These are phyloP conservation scores for Caenorhabditis sp. DNA, from an alignment of 2,888 invertebrate genomes.

Conservation along the genomic window DNA sequence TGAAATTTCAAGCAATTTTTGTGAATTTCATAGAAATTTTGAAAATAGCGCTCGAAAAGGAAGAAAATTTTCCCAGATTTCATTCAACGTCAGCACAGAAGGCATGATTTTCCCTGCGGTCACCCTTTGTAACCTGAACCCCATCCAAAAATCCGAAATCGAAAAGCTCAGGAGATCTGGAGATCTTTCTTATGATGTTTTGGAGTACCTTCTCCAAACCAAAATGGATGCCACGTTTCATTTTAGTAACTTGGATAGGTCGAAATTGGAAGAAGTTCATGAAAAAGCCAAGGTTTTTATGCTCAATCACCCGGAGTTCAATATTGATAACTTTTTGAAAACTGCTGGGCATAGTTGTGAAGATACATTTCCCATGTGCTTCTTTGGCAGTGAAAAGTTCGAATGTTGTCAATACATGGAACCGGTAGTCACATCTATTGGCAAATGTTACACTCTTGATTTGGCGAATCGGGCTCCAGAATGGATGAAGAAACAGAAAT, in stretches of 20 bases:
- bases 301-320: constrained; percentile 31
- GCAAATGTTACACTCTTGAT: constrained; percentile 56
- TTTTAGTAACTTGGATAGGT: constrained; percentile 22
- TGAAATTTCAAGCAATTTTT: no score
- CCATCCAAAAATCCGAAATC: constrained; percentile 49
- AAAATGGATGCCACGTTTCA: constrained; percentile 37
- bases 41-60: no score
- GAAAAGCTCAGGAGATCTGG: constrained; percentile 37
- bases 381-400: constrained; percentile 48
- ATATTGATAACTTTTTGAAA: constrained; percentile 36
- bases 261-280: constrained; percentile 6
- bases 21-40: no score
- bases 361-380: constrained; percentile 54
- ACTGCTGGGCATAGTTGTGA: constrained; percentile 44
- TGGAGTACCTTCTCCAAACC: constrained; percentile 42
- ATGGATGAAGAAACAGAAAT: constrained; percentile 56
- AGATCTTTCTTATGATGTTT: constrained; percentile 35
- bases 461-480: constrained; percentile 38
- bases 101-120: constrained; percentile 59
- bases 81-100: constrained; percentile 54
- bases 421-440: constrained; percentile 58
- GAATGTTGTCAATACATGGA: constrained; percentile 58
- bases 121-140: constrained; percentile 63
- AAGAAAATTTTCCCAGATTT: constrained; percentile 48
- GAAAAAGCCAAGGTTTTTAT: constrained; percentile 12